These are phyloP conservation scores for Bombyx huttoni DNA, from an alignment of 2,888 invertebrate genomes.

Conservation along the genomic window DNA sequence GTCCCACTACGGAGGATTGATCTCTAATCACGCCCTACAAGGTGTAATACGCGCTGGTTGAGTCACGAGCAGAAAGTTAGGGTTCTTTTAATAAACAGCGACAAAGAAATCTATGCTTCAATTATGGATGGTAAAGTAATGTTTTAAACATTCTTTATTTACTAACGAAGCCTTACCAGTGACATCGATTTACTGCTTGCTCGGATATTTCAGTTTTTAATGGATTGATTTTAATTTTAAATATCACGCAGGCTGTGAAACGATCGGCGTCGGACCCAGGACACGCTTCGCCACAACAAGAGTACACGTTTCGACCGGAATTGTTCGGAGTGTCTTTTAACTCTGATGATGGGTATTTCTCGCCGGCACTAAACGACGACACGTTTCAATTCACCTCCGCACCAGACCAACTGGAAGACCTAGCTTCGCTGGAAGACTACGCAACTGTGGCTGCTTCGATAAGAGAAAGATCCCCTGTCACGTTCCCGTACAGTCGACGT, in stretches of 20 bases:
- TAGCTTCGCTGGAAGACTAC: conserved; percentile 75
- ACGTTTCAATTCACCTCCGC: conserved; percentile 77
- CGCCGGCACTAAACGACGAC: conserved; percentile 80
- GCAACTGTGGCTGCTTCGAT: conserved; percentile 72
- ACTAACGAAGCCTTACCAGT: no score
- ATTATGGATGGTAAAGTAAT: no score
- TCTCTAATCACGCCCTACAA: no score
- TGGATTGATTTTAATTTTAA: no score
- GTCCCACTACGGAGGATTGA: no score
- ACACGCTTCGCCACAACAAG: conserved; percentile 71
- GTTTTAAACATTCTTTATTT: no score
- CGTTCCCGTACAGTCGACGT: conserved; percentile 78
- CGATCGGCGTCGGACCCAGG: conserved; percentile 82
- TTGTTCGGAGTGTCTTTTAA: conserved; percentile 76
- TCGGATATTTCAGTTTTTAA: no score
- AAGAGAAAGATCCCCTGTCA: conserved; percentile 71
- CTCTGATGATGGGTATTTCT: conserved; percentile 75
- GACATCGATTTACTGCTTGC: no score
- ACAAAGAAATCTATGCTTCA: no score
- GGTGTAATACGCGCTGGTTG: no score
- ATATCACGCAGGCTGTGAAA: conserved; percentile 73
- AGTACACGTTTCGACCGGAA: conserved; percentile 74
- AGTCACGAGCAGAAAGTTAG: no score
- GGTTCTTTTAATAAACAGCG: no score
- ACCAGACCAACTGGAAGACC: conserved; percentile 76